A percentile compares a stretch with the other conserved stretches of the same genome.
These are phyloP conservation scores for Tribolium freemani DNA, from an alignment of 2,888 invertebrate genomes.

Conservation along the genomic window DNA sequence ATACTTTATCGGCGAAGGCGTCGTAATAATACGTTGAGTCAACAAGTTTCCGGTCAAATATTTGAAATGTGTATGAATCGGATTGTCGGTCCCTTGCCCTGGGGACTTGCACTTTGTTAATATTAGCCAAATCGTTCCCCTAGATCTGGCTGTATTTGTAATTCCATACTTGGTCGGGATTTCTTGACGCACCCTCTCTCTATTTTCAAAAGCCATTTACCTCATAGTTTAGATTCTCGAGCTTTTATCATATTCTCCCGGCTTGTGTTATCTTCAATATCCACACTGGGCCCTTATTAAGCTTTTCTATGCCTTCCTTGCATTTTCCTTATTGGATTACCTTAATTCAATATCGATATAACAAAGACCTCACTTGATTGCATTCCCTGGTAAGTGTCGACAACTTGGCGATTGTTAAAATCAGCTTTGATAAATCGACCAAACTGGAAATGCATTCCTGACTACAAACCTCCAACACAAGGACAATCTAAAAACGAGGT, in stretches of 20 bases:
- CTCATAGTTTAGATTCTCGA: constrained; percentile 45
- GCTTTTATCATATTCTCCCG: constrained; percentile 49
- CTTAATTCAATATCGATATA: constrained; percentile 52
- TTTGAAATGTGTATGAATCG: constrained; percentile 16
- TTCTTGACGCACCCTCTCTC: constrained; percentile 44
- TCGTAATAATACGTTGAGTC: constrained; percentile 7
- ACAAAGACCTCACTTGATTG: constrained; percentile 39
- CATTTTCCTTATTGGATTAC: constrained; percentile 52
- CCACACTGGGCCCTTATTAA: constrained; percentile 50
- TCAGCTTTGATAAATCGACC: not conserved
- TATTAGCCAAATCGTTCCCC: constrained; percentile 39
- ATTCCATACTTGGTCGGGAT: constrained; percentile 43
- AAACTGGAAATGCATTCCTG: not conserved
- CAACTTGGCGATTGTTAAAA: constrained; percentile 12
- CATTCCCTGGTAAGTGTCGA: constrained; percentile 19
- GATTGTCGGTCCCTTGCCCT: constrained; percentile 2
- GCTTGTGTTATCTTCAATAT: constrained; percentile 50
- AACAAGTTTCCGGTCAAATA: constrained; percentile 19
- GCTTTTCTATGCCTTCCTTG: constrained; percentile 42
- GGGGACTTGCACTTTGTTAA: constrained; percentile 25
- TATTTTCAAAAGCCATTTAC: constrained; percentile 51
- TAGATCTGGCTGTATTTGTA: constrained; percentile 34
- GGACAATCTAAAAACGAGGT: not conserved
- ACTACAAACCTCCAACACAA: not conserved
- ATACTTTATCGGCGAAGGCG: not conserved